phyloP scores from a whole-genome alignment of 2,797 vertebrate genomes.

The Xenops minutus region DNA sequence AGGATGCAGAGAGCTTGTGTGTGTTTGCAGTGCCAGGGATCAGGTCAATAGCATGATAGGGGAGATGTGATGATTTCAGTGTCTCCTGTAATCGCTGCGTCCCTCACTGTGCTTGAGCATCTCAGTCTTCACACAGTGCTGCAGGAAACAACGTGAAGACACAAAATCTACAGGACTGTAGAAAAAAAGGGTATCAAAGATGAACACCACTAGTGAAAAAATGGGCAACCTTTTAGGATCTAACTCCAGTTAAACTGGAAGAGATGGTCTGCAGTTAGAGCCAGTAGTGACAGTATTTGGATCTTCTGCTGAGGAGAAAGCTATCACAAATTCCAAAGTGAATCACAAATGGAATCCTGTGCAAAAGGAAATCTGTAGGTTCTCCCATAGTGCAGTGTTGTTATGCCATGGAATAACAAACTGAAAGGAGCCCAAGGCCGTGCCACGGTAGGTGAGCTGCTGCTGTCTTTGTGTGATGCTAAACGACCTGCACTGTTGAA shows the following conservation, averaged over 20 bases:
- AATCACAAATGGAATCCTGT: not conserved
- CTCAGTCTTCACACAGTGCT: not conserved
- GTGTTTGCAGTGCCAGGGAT: not conserved
- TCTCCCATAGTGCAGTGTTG: not conserved
- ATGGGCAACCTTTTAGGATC: not conserved
- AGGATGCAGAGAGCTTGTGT: not conserved
- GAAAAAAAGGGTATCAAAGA: not conserved
- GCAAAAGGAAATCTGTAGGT: not conserved
- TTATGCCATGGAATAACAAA: not conserved
- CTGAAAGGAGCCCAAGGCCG: not conserved
- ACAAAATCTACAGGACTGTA: not conserved
- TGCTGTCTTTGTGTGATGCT: not conserved
- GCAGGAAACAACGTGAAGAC: not conserved
- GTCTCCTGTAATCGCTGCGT: not conserved
- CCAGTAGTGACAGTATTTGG: not conserved
- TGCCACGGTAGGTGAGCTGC: not conserved
- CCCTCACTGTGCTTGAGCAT: not conserved
- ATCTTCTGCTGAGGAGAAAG: not conserved
- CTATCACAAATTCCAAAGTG: not conserved
- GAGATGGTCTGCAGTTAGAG: not conserved
- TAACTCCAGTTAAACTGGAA: not conserved
- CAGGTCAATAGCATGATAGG: not conserved
- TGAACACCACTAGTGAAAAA: not conserved
- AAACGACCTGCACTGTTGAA: not conserved
- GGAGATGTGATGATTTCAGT: not conserved